Evolutionary conservation across 2,888 invertebrate genomes (phyloP).

Genomic region (Agriotes lineatus): DNA sequence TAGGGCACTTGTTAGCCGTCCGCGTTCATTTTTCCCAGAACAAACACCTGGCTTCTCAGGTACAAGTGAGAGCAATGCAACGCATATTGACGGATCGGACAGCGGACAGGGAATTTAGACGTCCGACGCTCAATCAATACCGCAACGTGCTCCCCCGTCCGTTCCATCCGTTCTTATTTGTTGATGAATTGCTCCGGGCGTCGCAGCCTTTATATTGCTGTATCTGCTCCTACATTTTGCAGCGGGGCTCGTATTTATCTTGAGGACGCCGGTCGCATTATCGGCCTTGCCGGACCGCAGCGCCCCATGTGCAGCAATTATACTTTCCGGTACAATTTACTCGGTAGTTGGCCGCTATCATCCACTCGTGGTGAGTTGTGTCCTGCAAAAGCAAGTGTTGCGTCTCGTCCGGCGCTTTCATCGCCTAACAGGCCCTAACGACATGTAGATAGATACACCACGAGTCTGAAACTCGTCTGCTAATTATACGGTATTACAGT

Average conservation of each 20-base stretch:
- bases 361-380: neutral
- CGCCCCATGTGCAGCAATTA: slow-evolving; percentile 37
- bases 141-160: slow-evolving; percentile 30
- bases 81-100: slow-evolving; percentile 30
- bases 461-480: slow-evolving; percentile 42
- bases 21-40: slow-evolving; percentile 7
- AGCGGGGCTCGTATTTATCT: slow-evolving; percentile 38
- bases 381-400: neutral
- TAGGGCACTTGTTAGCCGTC: neutral
- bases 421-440: slow-evolving; percentile 7
- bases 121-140: slow-evolving; percentile 36
- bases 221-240: slow-evolving; percentile 39
- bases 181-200: slow-evolving; percentile 49
- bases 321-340: slow-evolving; percentile 32
- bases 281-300: slow-evolving; percentile 26
- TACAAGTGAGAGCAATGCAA: slow-evolving; percentile 23
- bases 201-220: slow-evolving; percentile 45
- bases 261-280: slow-evolving; percentile 31
- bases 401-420: slow-evolving; percentile 14
- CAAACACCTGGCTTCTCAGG: slow-evolving; percentile 30
- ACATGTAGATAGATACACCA: slow-evolving; percentile 35
- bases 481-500: slow-evolving; percentile 51
- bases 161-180: slow-evolving; percentile 45
- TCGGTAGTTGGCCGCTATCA: slow-evolving; percentile 5
- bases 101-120: slow-evolving; percentile 35